Conservation (phyloP, 2,888 invertebrate genomes). For the Acronicta alni region DNA sequence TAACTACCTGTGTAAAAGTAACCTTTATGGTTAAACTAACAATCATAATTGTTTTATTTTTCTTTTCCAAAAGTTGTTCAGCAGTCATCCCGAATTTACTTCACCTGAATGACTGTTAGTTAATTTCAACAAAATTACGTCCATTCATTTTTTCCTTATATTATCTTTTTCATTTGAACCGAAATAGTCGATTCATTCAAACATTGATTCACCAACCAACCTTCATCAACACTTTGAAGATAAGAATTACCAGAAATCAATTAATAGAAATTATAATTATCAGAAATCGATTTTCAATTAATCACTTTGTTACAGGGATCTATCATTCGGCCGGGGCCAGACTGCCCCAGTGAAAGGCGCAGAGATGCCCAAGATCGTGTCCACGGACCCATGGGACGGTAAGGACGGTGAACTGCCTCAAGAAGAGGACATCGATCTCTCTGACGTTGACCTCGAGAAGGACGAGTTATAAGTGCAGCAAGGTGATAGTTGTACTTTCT, state of each 20-base stretch:
- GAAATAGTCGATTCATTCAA: no score
- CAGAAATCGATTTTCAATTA: background rate
- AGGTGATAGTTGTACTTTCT: background rate
- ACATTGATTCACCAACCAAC: no score
- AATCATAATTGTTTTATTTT: no score
- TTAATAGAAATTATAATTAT: background rate
- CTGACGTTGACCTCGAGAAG: constrained; percentile 95
- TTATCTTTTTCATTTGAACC: no score
- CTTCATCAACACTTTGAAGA: no score
- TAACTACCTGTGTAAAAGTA: no score
- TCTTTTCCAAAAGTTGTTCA: no score
- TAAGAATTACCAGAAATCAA: background rate
- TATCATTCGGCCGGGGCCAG: constrained; percentile 97
- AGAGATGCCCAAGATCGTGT: constrained; percentile 92
- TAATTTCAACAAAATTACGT: no score
- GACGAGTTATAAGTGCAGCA: constrained; percentile 91
- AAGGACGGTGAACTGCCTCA: constrained; percentile 96
- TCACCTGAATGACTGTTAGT: no score
- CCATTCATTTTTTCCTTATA: no score
- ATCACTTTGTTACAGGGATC: constrained; percentile 89
- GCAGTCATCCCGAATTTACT: no score
- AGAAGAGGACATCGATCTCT: constrained; percentile 97
- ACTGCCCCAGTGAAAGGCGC: constrained; percentile 96
- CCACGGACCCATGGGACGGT: constrained; percentile 96
- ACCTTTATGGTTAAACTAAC: no score